phyloP scores from a whole-genome alignment of 2,113 vertebrate genomes.

The Empidonax traillii region DNA sequence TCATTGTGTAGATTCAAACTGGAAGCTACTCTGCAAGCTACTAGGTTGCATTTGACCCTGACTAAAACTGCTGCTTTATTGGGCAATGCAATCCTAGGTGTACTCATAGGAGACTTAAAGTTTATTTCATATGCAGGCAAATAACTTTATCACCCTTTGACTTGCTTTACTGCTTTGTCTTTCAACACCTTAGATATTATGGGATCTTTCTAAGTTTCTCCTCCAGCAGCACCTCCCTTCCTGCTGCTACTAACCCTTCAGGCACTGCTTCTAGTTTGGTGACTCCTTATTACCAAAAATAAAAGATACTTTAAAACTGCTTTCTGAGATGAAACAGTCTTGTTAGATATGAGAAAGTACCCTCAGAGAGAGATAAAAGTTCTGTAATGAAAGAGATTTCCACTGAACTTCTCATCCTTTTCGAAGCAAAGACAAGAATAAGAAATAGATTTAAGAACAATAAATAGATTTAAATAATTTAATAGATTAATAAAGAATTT shows the following conservation, averaged over 20 bases:
- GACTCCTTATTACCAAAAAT: neutral
- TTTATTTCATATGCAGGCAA: constrained; percentile 24
- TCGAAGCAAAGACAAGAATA: neutral
- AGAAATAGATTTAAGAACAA: neutral
- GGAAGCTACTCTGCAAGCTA: neutral
- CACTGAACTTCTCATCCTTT: neutral
- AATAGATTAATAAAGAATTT: neutral
- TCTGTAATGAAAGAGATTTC: neutral
- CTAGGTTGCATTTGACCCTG: neutral
- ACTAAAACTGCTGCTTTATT: neutral
- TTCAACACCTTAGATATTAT: neutral
- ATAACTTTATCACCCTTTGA: neutral
- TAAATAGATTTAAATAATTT: neutral
- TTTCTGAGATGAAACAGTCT: neutral
- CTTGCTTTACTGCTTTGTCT: constrained; percentile 4
- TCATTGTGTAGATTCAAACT: neutral
- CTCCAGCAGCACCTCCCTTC: neutral
- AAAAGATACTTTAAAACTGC: neutral
- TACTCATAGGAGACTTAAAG: neutral
- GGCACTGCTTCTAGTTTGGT: neutral
- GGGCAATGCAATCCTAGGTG: neutral
- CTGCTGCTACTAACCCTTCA: neutral
- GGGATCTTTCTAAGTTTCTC: neutral
- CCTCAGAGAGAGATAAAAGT: neutral
- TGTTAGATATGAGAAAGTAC: neutral